phyloP scores from a whole-genome alignment of 2,888 invertebrate species.

The Allophyes oxyacanthae region DNA sequence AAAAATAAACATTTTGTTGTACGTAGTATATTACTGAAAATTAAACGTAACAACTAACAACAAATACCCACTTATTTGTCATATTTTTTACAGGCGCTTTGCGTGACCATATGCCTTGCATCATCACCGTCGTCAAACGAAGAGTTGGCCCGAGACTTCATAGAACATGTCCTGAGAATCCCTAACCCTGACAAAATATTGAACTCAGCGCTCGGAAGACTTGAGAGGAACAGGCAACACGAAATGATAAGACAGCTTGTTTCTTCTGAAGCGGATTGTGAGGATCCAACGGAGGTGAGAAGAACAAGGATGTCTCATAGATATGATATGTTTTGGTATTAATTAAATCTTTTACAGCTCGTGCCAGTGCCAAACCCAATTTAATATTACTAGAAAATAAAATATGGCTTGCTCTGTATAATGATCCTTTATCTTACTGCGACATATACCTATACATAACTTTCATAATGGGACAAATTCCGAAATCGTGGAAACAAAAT shows the following conservation, averaged over 20 bases:
- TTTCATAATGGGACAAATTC: too few relatives aligned
- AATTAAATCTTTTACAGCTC: too few relatives aligned
- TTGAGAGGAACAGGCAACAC: slow-evolving; percentile 71
- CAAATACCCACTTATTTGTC: neutral
- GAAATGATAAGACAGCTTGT: slow-evolving; percentile 57
- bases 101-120: slow-evolving; percentile 66
- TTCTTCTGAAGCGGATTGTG: slow-evolving; percentile 67
- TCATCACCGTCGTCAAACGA: slow-evolving; percentile 66
- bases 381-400: too few relatives aligned
- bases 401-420: too few relatives aligned
- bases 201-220: slow-evolving; percentile 75
- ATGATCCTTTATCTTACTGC: too few relatives aligned
- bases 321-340: too few relatives aligned
- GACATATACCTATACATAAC: too few relatives aligned
- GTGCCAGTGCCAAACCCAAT: too few relatives aligned
- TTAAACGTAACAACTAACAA: too few relatives aligned
- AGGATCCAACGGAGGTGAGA: slow-evolving; percentile 69
- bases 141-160: slow-evolving; percentile 71
- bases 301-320: neutral
- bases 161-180: slow-evolving; percentile 75
- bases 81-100: slow-evolving; percentile 63
- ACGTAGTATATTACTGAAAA: too few relatives aligned
- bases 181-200: slow-evolving; percentile 79
- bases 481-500: too few relatives aligned
- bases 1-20: too few relatives aligned